Conservation (phyloP, 1,140 invertebrate species). For the Drosophila kohkoa region DNA sequence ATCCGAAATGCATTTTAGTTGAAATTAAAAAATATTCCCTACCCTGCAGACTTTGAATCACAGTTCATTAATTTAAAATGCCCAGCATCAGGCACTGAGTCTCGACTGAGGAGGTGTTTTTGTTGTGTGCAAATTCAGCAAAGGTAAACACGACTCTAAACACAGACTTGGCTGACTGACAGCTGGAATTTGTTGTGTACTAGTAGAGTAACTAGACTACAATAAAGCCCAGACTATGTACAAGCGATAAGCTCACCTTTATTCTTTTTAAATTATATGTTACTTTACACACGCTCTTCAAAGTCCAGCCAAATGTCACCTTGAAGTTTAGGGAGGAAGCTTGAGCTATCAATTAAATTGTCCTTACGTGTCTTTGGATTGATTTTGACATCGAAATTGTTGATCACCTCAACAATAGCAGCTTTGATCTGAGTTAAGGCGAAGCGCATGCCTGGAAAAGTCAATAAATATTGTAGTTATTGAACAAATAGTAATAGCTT, state of each 20-base stretch:
- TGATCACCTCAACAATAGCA: constrained; percentile 62
- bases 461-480: not conserved
- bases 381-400: constrained; percentile 61
- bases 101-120: constrained; percentile 11
- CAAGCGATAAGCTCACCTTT: not conserved
- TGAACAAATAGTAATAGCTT: too few relatives aligned
- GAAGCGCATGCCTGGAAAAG: constrained; percentile 68
- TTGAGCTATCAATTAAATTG: constrained; percentile 48
- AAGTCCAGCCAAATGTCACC: constrained; percentile 65
- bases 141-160: not conserved
- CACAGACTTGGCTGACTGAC: constrained; percentile 17
- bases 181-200: constrained; percentile 15
- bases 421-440: constrained; percentile 72
- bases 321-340: constrained; percentile 20
- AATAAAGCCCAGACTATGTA: not conserved
- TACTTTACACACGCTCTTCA: constrained; percentile 26
- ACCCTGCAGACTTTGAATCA: constrained; percentile 48
- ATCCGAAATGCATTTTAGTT: constrained; percentile 75
- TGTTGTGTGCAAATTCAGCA: not conserved
- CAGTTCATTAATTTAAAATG: constrained; percentile 79
- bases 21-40: constrained; percentile 64
- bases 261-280: not conserved
- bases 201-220: not conserved
- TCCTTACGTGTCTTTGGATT: constrained; percentile 73
- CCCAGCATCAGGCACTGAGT: constrained; percentile 7